Evolutionary conservation across 2,888 invertebrate genomes (phyloP).

Genomic region (Ormia ochracea): DNA sequence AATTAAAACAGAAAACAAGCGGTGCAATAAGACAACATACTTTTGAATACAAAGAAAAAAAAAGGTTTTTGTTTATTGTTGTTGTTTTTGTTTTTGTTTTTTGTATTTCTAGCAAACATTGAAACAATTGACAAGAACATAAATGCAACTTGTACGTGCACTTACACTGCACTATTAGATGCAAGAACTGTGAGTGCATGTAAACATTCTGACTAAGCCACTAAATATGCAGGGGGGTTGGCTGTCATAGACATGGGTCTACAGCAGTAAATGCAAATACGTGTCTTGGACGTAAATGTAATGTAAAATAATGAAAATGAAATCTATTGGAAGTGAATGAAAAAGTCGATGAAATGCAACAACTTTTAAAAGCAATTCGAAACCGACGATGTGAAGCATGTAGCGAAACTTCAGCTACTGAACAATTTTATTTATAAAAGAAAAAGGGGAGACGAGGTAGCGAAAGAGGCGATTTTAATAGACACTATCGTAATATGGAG

Average conservation of each 20-base stretch:
- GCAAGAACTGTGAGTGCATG: neutral
- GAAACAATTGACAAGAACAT: slow-evolving; percentile 62
- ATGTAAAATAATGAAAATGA: slow-evolving; percentile 30
- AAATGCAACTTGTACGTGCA: slow-evolving; percentile 58
- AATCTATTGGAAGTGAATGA: slow-evolving; percentile 31
- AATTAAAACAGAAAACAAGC: slow-evolving; percentile 40
- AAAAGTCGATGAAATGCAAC: neutral
- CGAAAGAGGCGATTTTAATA: neutral
- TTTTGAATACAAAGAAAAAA: slow-evolving; percentile 13
- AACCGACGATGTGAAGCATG: slow-evolving; percentile 18
- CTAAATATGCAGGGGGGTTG: neutral
- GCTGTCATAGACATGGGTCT: slow-evolving; percentile 18
- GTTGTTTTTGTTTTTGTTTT: neutral
- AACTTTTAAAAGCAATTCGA: slow-evolving; percentile 5
- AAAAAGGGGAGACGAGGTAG: neutral
- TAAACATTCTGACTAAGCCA: neutral
- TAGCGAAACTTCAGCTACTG: neutral
- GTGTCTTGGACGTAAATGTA: slow-evolving; percentile 41
- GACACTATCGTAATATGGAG: too few relatives aligned
- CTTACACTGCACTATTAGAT: slow-evolving; percentile 26
- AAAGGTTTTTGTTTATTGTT: neutral
- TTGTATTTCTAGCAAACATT: slow-evolving; percentile 40
- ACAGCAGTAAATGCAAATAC: slow-evolving; percentile 57
- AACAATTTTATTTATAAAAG: neutral
- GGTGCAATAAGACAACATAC: slow-evolving; percentile 34